phyloP scores from a whole-genome alignment of 1,140 invertebrate species.

The Anagrus nilaparvatae region DNA sequence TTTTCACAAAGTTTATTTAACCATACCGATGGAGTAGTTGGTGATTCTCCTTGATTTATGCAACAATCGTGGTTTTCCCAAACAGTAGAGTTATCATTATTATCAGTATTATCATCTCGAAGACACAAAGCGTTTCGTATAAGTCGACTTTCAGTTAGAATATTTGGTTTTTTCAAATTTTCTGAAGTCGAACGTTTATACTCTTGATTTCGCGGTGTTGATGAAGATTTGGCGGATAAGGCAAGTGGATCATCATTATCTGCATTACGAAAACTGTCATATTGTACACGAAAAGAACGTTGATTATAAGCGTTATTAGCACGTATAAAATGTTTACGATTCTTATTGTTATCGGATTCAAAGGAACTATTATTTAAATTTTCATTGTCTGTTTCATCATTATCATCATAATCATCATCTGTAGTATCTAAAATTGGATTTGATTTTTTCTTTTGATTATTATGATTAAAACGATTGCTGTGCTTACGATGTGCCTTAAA shows the following conservation, averaged over 20 bases:
- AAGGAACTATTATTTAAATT: too few species aligned
- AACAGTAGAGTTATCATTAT: too few species aligned
- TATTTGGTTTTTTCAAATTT: constrained; percentile 30
- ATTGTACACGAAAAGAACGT: constrained; percentile 23
- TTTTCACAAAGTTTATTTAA: constrained; percentile 48
- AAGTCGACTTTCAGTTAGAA: constrained; percentile 32
- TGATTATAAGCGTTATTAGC: constrained; percentile 33
- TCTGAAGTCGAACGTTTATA: constrained; percentile 32
- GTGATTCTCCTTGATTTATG: constrained; percentile 33
- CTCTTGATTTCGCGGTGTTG: constrained; percentile 18
- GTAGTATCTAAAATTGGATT: too few species aligned
- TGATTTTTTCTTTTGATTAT: too few species aligned
- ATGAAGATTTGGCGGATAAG: not conserved
- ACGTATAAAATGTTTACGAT: constrained; percentile 29
- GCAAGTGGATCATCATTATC: constrained; percentile 13
- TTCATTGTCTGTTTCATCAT: too few species aligned
- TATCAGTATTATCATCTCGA: too few species aligned
- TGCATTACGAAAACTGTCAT: constrained; percentile 28
- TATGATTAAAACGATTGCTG: too few species aligned
- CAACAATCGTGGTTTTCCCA: constrained; percentile 20
- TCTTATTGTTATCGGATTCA: too few species aligned
- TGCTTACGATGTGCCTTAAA: too few species aligned
- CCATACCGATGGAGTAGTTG: constrained; percentile 50
- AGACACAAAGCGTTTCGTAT: constrained; percentile 31
- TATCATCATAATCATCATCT: too few species aligned